Conservation (phyloP, 2,113 vertebrate genomes). For the Sebastes schlegelii region DNA sequence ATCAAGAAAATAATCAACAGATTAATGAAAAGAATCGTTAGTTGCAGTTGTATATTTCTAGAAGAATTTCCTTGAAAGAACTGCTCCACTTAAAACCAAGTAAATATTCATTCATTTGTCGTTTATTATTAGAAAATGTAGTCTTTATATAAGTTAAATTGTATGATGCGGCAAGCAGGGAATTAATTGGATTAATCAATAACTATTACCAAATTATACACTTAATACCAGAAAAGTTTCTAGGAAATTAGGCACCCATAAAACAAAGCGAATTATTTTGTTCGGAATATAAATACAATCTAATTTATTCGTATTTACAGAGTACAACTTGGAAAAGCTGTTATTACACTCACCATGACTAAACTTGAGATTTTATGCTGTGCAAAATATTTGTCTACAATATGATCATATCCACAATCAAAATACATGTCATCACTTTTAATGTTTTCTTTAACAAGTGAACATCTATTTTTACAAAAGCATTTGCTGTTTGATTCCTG, state of each 20-base stretch:
- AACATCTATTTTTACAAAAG: conserved; percentile 33
- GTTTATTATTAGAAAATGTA: neutral
- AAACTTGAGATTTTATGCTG: neutral
- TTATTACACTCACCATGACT: neutral
- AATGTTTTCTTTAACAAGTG: neutral
- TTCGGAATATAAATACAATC: conserved; percentile 11
- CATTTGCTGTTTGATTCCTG: conserved; percentile 7
- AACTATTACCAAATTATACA: neutral
- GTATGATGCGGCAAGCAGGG: neutral
- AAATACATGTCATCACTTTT: conserved; percentile 11
- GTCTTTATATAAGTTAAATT: neutral
- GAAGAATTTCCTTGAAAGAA: neutral
- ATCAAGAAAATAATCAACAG: no score
- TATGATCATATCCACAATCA: conserved; percentile 26
- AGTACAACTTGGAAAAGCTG: neutral
- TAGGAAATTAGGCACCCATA: no score
- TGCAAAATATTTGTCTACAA: conserved; percentile 33
- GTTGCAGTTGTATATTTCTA: neutral
- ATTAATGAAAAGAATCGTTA: no score
- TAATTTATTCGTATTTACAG: conserved; percentile 44
- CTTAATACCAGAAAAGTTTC: neutral
- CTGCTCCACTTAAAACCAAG: neutral
- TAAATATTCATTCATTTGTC: neutral
- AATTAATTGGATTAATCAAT: neutral
- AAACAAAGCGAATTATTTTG: conserved; percentile 15